Evolutionary conservation across 1,140 invertebrate species (phyloP).

Genomic region (Diploscapter pachys): DNA sequence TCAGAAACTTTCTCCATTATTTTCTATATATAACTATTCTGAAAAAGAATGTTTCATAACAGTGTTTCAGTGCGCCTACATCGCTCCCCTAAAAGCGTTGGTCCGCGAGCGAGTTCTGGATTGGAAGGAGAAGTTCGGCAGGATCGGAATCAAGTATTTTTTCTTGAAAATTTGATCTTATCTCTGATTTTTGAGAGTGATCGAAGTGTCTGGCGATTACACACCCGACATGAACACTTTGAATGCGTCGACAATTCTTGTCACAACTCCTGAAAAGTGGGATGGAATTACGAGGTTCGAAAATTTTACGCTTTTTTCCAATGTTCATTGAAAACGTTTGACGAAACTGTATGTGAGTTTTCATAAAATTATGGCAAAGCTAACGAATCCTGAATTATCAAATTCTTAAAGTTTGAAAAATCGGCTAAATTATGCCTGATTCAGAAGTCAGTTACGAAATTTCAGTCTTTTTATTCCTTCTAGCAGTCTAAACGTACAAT

Average conservation of each 20-base stretch:
- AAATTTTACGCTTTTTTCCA: background rate
- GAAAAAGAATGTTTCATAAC: too few species aligned
- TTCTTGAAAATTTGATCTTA: background rate
- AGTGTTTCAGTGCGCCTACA: slow-evolving; percentile 79
- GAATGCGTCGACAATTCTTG: slow-evolving; percentile 79
- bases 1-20: too few species aligned
- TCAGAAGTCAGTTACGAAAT: too few species aligned
- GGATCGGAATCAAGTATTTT: background rate
- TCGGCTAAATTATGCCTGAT: too few species aligned
- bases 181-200: slow-evolving; percentile 67
- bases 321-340: background rate
- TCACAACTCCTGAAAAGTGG: slow-evolving; percentile 99
- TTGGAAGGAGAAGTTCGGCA: slow-evolving; percentile 81
- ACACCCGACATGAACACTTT: slow-evolving; percentile 86
- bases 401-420: too few species aligned
- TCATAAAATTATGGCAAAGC: too few species aligned
- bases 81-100: slow-evolving; percentile 94
- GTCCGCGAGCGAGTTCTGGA: slow-evolving; percentile 92
- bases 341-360: too few species aligned
- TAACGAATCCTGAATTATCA: too few species aligned
- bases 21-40: too few species aligned
- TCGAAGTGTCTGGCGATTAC: slow-evolving; percentile 93
- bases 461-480: too few species aligned
- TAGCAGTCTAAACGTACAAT: background rate
- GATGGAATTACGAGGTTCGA: slow-evolving; percentile 78